phyloP scores from a whole-genome alignment of 2,888 invertebrate species.

The Bhutanitis thaidina region DNA sequence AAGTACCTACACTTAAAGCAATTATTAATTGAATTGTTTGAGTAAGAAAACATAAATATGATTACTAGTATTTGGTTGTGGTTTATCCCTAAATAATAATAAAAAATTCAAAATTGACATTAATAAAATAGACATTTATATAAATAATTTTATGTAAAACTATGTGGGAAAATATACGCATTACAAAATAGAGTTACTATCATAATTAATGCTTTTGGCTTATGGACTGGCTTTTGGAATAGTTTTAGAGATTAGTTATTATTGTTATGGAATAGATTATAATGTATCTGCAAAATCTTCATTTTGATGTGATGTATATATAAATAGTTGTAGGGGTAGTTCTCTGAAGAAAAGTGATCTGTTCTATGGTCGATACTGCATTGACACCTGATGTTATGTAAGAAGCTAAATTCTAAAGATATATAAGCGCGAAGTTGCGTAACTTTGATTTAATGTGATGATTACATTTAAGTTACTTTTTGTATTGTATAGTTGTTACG shows the following conservation, averaged over 20 bases:
- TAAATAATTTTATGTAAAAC: conserved; percentile 63
- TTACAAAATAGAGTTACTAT: conserved; percentile 71
- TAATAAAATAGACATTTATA: conserved; percentile 27
- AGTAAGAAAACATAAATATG: conserved; percentile 5
- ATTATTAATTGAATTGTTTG: conserved; percentile 16
- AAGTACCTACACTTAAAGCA: conserved; percentile 22
- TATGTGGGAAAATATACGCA: conserved; percentile 79
- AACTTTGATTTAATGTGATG: conserved; percentile 65
- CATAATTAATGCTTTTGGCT: conserved; percentile 60
- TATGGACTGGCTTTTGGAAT: conserved; percentile 70
- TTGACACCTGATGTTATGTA: conserved; percentile 23
- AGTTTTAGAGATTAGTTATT: conserved; percentile 53
- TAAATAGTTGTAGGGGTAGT: conserved; percentile 20
- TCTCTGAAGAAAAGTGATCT: conserved; percentile 34
- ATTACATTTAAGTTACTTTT: conserved; percentile 59
- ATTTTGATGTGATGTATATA: conserved; percentile 26
- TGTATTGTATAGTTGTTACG: conserved; percentile 55
- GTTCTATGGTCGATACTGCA: conserved; percentile 23
- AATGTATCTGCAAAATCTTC: conserved; percentile 19
- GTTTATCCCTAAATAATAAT: conserved; percentile 22
- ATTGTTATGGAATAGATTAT: conserved; percentile 43
- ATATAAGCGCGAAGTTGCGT: conserved; percentile 43
- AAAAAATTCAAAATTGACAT: conserved; percentile 22
- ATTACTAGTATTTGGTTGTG: conserved; percentile 26
- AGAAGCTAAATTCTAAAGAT: conserved; percentile 53